Base-by-base conservation (phyloP, 1,140 invertebrate species). In the Sycophila sp. region DNA sequence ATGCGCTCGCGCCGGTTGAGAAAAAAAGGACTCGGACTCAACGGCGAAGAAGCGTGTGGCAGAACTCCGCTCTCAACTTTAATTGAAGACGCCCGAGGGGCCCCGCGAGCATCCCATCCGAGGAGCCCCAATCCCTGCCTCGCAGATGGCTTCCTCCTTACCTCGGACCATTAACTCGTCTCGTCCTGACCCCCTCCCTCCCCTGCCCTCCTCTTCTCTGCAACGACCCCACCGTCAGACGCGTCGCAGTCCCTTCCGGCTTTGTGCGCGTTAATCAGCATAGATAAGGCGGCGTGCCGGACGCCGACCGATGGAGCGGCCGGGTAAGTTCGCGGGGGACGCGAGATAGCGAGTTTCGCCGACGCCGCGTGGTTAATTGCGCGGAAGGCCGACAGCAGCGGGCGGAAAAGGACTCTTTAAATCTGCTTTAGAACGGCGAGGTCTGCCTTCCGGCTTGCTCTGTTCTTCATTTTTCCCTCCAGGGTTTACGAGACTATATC, bases 81-180 rank as follows among this genome's bases (percentile, higher is more conserved):
- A 60, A 60, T 68, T 51, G 66, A 68, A 59, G 38, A 53, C 10
- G 13, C 11, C 15, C 24, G 10, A 8, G 22, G 28, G 11, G 22
- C 24, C 24, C 24, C 13, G 17, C 17, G 7, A 47, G n/a, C 19
- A 47, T 5, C 45, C n/a, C 3, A 22, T 11, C 47, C 8, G 10
- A 28, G 24, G 47, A 28, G 13, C 19, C 24, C 17, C n/a, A 11
- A 56, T 64, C 60, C 58, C 49, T 64, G 59, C 30, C 34, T 15
- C 13, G 26, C 60, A 47, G 68, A 64, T 64, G 68, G 68, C 68
- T 64, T 70, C 60, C 60, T 69, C 47, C 68, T 69, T 63, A 62
- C n/a, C 60, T 70, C 51, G 51, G 68, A 70, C 68, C 68, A 70
- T 70, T 70, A 70, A 70, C 68, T 58, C 68, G 38, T 56, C 40